Base-by-base conservation (phyloP, 1,140 invertebrate species). In the Metaphire vulgaris region DNA sequence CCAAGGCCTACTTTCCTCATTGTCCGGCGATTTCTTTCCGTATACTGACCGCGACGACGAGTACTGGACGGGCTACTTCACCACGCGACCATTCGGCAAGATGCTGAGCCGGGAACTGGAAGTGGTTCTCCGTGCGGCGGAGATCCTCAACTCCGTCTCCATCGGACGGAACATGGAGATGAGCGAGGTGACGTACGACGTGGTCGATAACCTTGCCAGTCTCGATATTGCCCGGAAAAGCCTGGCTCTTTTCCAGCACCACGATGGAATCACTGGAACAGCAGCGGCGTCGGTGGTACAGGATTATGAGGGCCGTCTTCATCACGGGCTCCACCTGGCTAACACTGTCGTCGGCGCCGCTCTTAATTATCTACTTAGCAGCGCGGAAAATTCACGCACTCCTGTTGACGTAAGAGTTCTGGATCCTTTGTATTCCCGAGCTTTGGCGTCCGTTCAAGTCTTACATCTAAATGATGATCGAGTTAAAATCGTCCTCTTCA, bases 1-100 rank as follows among this genome's bases (percentile, higher is more conserved):
- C 87, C 90, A 30, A 89, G 1, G 85, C 89, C n/a, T 93, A 93
- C 79, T 33, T 74, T 1, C 92, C 93, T 91, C 90, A 0, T 83
- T 99, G 0, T 91, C 91, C 81, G 96, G 96, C 0, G 96, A 98
- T 81, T 99, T 99, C 85, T 98, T 97, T 83, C 95, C 97, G 0
- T 99, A 98, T 86, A 93, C 93, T 0, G 96, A 98, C 81, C 94
- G 96, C 69, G 95, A 97, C 82, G 92, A 91, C 72, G 94, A 96
- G 84, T 98, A 98, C 83, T 99, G 96, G 96, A 96, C 93, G 41
- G 96, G 96, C 0, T 98, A 96, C 86, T 99, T 91, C 82, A 96
- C 93, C 0, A 98, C 95, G 0, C 85, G 96, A 33, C 96, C 96
- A 0, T 97, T 93, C 82, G 91, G 93, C 86, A 99, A 99, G 85